Evolutionary conservation across 2,888 invertebrate genomes (phyloP).

Genomic region (Andrena flavipes): DNA sequence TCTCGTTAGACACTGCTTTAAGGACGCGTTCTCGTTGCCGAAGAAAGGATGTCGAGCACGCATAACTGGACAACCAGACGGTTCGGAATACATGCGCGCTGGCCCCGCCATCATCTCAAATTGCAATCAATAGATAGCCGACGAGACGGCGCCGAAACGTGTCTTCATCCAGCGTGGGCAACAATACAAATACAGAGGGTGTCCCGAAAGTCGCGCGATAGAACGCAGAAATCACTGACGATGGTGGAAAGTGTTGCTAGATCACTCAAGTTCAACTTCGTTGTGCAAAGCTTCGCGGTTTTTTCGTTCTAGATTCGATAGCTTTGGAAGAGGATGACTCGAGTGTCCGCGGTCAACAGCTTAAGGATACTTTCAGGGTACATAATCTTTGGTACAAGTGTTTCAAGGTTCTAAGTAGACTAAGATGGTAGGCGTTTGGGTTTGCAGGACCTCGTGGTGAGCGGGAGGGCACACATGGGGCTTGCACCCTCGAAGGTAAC

Average conservation of each 20-base stretch:
- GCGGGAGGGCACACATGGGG: too few relatives aligned
- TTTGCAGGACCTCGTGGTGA: too few relatives aligned
- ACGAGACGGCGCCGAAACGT: constrained; percentile 79
- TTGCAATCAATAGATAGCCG: constrained; percentile 80
- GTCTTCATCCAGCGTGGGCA: constrained; percentile 62
- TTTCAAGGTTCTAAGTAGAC: too few relatives aligned
- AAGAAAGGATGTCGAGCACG: constrained; percentile 26
- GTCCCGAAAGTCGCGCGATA: constrained; percentile 24
- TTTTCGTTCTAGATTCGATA: too few relatives aligned
- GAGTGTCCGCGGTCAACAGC: too few relatives aligned
- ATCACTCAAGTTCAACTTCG: too few relatives aligned
- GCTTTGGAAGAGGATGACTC: too few relatives aligned
- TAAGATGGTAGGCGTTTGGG: too few relatives aligned
- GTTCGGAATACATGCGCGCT: constrained; percentile 50
- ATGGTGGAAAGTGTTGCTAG: neutral
- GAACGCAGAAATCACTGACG: neutral
- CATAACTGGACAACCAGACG: constrained; percentile 21
- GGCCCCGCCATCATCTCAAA: constrained; percentile 68
- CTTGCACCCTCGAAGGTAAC: too few relatives aligned
- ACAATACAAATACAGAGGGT: constrained; percentile 52
- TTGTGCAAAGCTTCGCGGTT: too few relatives aligned
- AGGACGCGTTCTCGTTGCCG: neutral
- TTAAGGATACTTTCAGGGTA: too few relatives aligned
- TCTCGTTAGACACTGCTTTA: neutral
- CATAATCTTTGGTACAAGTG: too few relatives aligned